These are phyloP conservation scores for Chromoteleia sp. DNA, from an alignment of 2,888 invertebrate genomes.

Conservation along the genomic window DNA sequence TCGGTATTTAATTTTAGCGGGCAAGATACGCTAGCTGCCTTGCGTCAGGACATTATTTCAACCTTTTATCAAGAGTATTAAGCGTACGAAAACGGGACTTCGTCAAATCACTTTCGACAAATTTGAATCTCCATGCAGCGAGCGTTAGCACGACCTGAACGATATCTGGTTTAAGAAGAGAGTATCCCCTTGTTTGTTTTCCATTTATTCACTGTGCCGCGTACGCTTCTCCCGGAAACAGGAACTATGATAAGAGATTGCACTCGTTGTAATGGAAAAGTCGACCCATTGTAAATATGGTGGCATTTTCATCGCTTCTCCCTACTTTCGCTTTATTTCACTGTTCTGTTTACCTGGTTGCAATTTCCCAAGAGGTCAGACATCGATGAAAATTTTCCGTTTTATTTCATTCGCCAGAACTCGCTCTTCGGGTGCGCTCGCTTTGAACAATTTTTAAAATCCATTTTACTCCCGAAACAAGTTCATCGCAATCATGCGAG, in stretches of 20 bases:
- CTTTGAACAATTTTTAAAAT: constrained; percentile 33
- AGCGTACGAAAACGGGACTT: neutral
- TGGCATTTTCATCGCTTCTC: constrained; percentile 63
- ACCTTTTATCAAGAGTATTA: neutral
- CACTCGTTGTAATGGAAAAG: constrained; percentile 77
- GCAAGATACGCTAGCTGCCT: no score
- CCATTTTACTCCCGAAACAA: constrained; percentile 1
- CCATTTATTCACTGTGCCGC: constrained; percentile 61
- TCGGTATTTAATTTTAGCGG: no score
- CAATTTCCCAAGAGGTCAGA: constrained; percentile 71
- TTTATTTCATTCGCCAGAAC: constrained; percentile 41
- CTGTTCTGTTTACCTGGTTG: constrained; percentile 62
- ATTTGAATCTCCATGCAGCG: constrained; percentile 44
- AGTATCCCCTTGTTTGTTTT: constrained; percentile 69
- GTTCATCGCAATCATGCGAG: neutral
- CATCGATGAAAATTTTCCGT: constrained; percentile 61
- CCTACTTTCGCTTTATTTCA: constrained; percentile 49
- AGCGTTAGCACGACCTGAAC: constrained; percentile 44
- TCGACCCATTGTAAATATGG: constrained; percentile 71
- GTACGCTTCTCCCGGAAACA: constrained; percentile 69
- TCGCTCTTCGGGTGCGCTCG: constrained; percentile 6
- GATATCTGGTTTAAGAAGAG: constrained; percentile 56
- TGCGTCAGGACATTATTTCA: no score
- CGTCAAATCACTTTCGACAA: constrained; percentile 59
- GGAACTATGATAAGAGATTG: constrained; percentile 76